A percentile compares a stretch with the other conserved stretches of the same genome.
Conservation (phyloP, 2,888 invertebrate genomes). For the Fabriciana adippe region DNA sequence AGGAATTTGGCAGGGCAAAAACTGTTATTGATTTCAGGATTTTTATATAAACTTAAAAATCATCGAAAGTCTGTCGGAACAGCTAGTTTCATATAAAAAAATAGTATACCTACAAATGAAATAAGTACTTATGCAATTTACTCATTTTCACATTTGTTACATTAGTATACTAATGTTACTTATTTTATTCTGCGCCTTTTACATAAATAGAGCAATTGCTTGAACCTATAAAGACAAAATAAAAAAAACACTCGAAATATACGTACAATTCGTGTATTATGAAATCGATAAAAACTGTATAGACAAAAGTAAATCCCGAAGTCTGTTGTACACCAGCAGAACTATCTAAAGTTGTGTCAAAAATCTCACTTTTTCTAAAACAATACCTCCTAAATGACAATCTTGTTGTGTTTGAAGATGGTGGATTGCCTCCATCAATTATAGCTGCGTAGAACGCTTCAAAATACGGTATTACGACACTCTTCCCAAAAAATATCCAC, state of each 20-base stretch:
- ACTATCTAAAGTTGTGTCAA: slow-evolving; percentile 53
- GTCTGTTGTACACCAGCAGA: slow-evolving; percentile 26
- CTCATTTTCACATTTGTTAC: no score
- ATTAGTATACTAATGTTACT: no score
- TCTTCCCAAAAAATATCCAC: slow-evolving; percentile 59
- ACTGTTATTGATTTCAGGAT: no score
- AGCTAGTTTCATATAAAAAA: no score
- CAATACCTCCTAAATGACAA: slow-evolving; percentile 65
- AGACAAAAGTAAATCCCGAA: slow-evolving; percentile 24
- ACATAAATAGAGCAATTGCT: no score
- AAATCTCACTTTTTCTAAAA: slow-evolving; percentile 71
- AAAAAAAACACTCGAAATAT: slow-evolving; percentile 24
- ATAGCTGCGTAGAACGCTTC: slow-evolving; percentile 49
- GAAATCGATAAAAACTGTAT: slow-evolving; percentile 33
- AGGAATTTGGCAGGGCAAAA: no score
- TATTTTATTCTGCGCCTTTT: no score
- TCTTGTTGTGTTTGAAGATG: slow-evolving; percentile 39
- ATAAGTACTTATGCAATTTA: no score
- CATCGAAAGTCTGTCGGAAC: no score
- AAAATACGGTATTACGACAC: slow-evolving; percentile 58
- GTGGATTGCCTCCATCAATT: slow-evolving; percentile 17
- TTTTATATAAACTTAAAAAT: no score
- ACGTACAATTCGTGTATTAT: slow-evolving; percentile 38
- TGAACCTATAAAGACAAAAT: no score
- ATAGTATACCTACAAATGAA: no score